phyloP scores from a whole-genome alignment of 2,797 vertebrate genomes.

The Craterocephalus amniculus region DNA sequence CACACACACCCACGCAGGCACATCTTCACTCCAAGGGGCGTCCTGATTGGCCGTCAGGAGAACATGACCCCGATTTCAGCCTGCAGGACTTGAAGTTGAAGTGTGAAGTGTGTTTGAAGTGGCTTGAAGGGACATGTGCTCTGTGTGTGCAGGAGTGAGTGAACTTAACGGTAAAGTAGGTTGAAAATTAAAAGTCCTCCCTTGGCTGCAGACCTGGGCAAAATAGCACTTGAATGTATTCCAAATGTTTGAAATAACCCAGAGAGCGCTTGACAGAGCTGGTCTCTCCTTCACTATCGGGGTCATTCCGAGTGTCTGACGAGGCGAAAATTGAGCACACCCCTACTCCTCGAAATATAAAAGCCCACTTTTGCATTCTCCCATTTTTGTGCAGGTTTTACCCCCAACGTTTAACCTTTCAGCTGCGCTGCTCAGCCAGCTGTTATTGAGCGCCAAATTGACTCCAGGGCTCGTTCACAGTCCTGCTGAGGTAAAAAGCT shows the following conservation, averaged over 20 bases:
- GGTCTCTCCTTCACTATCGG: conserved; percentile 42
- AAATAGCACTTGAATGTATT: conserved; percentile 69
- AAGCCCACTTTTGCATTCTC: conserved; percentile 43
- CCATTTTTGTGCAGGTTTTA: conserved; percentile 48
- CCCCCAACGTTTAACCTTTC: conserved; percentile 57
- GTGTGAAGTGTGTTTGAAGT: conserved; percentile 69
- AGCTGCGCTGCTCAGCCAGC: conserved; percentile 42
- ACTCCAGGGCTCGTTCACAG: conserved; percentile 36
- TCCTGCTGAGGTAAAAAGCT: conserved; percentile 29
- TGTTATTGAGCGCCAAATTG: conserved; percentile 39
- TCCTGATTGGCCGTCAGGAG: conserved; percentile 68
- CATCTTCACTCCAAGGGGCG: conserved; percentile 25
- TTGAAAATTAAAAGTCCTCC: conserved; percentile 72
- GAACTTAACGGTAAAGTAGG: conserved; percentile 63
- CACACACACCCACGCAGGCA: conserved; percentile 7
- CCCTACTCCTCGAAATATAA: conserved; percentile 50
- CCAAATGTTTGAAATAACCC: conserved; percentile 64
- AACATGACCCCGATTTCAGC: conserved; percentile 69
- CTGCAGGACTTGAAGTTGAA: conserved; percentile 56
- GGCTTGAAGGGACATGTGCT: conserved; percentile 57
- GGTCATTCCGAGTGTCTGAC: conserved; percentile 46
- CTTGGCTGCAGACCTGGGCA: conserved; percentile 59
- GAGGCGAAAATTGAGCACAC: conserved; percentile 45
- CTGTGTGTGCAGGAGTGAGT: conserved; percentile 31
- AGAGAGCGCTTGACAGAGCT: conserved; percentile 37